Percentiles rank a stretch among this genome's conserved stretches.
Evolutionary conservation across 2,797 vertebrate species (phyloP).

Genomic region (Rhabdomys pumilio): DNA sequence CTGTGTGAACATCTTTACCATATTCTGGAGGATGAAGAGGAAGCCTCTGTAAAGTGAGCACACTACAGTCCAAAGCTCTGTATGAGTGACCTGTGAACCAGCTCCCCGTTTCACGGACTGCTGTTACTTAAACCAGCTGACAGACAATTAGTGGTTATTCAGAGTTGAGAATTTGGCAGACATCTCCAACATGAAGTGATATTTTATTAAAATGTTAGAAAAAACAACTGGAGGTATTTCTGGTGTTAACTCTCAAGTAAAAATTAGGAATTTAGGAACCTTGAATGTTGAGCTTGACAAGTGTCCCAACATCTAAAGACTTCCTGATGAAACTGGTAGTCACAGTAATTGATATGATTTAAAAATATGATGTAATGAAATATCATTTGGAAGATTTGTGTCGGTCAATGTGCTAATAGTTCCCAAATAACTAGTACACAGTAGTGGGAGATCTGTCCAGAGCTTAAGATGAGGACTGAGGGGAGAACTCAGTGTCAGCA

Average conservation of each 20-base stretch:
- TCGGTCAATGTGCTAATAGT: conserved; percentile 29
- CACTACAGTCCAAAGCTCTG: background rate
- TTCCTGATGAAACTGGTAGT: background rate
- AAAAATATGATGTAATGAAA: conserved; percentile 10
- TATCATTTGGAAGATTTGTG: conserved; percentile 21
- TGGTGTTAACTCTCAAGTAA: background rate
- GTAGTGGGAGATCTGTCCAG: conserved; percentile 3
- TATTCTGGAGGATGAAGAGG: background rate
- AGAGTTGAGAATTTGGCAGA: background rate
- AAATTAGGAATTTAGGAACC: conserved; percentile 22
- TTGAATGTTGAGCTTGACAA: background rate
- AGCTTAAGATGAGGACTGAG: background rate
- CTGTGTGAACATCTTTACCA: background rate
- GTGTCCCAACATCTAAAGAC: background rate
- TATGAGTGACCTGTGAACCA: background rate
- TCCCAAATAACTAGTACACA: background rate
- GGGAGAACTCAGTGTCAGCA: background rate
- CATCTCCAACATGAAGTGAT: conserved; percentile 36
- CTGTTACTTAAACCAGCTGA: background rate
- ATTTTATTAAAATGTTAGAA: conserved; percentile 14
- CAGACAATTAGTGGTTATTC: background rate
- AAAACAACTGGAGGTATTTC: background rate
- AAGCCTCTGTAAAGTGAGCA: background rate
- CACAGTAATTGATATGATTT: conserved; percentile 40
- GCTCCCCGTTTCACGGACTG: background rate